A percentile compares a stretch with the other conserved stretches of the same genome.
Conservation (phyloP, 2,113 vertebrate genomes). For the Eretmochelys imbricata region DNA sequence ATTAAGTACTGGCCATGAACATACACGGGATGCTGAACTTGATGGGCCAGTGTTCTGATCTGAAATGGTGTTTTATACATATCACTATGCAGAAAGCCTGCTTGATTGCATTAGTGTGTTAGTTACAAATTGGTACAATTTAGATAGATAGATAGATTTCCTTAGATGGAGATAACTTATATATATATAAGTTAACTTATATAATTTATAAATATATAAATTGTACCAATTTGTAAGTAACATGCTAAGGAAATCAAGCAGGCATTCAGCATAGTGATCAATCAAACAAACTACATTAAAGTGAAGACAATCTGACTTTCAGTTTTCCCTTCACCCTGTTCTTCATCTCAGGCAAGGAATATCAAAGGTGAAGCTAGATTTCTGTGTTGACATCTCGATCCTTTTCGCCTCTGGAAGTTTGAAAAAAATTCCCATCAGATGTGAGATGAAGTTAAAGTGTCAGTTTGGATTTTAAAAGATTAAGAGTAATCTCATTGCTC, state of each 20-base stretch:
- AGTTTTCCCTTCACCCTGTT: neutral
- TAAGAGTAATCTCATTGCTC: neutral
- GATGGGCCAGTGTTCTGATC: neutral
- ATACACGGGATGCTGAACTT: neutral
- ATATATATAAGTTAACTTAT: neutral
- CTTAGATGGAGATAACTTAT: neutral
- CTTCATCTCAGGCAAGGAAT: neutral
- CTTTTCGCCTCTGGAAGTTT: neutral
- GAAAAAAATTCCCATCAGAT: neutral
- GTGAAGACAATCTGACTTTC: neutral
- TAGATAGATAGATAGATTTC: neutral
- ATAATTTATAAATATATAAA: no score
- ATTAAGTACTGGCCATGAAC: neutral
- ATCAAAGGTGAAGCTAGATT: neutral
- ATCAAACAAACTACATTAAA: neutral
- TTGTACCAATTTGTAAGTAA: neutral
- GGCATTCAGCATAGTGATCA: neutral
- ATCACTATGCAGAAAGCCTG: no score
- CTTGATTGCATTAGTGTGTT: neutral
- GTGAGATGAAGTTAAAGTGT: neutral
- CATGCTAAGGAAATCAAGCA: neutral
- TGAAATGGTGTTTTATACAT: neutral
- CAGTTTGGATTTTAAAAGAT: conserved; percentile 11
- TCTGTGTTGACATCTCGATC: neutral
- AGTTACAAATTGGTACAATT: neutral